phyloP scores from a whole-genome alignment of 1,140 invertebrate genomes.

The Gryllus bimaculatus region DNA sequence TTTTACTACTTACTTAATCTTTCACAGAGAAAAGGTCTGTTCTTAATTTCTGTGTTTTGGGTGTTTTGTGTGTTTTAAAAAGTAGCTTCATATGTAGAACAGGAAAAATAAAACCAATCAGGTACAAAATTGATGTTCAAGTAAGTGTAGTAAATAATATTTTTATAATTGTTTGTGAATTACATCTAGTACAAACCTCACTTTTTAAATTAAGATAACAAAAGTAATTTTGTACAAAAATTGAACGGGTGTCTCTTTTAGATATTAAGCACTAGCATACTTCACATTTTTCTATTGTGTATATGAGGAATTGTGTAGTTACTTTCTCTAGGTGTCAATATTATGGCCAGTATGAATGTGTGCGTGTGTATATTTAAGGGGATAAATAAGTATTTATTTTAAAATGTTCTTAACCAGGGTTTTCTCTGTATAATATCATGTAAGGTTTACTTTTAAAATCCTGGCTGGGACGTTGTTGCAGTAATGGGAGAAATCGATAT shows the following conservation, averaged over 20 bases:
- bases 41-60: too few relatives aligned
- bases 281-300: neutral
- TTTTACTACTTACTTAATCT: neutral
- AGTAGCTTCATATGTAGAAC: too few relatives aligned
- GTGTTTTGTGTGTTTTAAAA: too few relatives aligned
- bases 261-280: neutral
- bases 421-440: neutral
- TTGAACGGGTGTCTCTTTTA: conserved; percentile 1
- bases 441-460: neutral
- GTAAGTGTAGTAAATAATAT: neutral
- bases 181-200: neutral
- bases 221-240: neutral
- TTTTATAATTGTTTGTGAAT: neutral
- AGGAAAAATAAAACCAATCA: too few relatives aligned
- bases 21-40: too few relatives aligned
- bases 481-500: neutral
- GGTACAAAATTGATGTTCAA: neutral
- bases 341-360: neutral
- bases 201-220: neutral
- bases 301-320: neutral
- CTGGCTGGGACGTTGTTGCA: neutral
- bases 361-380: neutral
- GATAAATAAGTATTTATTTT: neutral
- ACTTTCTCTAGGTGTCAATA: neutral
- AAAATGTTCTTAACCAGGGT: neutral